Percentiles rank a stretch among this genome's conserved stretches.
Evolutionary conservation across 2,113 vertebrate species (phyloP).

Genomic region (Cebidichthys violaceus): DNA sequence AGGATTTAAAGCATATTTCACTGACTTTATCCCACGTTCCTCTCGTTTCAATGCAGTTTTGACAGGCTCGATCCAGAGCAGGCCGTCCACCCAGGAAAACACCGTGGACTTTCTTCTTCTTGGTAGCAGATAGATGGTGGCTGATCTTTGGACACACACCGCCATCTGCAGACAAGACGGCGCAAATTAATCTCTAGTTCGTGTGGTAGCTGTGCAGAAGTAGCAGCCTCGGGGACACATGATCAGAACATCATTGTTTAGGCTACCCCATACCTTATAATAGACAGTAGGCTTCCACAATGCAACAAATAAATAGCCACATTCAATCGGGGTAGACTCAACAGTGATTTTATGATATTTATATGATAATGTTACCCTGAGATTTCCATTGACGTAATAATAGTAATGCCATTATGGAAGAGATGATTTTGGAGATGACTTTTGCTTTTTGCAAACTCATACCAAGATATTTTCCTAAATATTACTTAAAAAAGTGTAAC

Average conservation of each 20-base stretch:
- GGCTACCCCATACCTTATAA: no score
- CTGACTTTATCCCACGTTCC: constrained; percentile 64
- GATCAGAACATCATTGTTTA: not conserved
- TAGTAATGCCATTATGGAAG: not conserved
- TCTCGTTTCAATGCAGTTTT: constrained; percentile 49
- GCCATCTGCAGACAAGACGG: not conserved
- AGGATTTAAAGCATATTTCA: constrained; percentile 43
- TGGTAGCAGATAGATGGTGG: not conserved
- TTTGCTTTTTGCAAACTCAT: not conserved
- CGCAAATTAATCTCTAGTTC: not conserved
- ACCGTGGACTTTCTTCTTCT: constrained; percentile 62
- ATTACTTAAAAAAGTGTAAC: not conserved
- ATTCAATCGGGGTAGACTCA: not conserved
- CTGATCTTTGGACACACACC: not conserved
- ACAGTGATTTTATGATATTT: not conserved
- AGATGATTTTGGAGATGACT: no score
- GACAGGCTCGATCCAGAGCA: constrained; percentile 65
- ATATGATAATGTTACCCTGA: not conserved
- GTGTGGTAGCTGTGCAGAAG: not conserved
- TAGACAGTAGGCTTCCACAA: not conserved
- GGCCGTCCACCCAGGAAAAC: constrained; percentile 72
- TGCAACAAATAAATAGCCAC: not conserved
- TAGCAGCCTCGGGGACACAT: not conserved
- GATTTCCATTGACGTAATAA: not conserved
- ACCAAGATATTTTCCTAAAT: not conserved